Base-by-base conservation (phyloP, 2,113 vertebrate species). In the Xenotilapia leptura region DNA sequence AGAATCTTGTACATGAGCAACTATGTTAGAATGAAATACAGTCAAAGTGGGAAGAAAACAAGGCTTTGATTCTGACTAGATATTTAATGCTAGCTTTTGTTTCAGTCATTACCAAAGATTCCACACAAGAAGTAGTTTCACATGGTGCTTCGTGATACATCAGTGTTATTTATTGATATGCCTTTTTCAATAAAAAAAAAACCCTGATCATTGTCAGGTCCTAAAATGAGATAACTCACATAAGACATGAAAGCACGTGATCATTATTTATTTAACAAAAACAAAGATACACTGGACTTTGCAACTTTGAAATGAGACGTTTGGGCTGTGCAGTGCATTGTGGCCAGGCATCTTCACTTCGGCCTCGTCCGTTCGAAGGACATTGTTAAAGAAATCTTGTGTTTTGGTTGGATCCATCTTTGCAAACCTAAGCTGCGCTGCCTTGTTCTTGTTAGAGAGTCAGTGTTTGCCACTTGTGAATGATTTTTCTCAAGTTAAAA, bases 11-110 rank as follows among this genome's bases (percentile, higher is more conserved):
- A 47, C 70, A 75, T 28, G 9, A 47, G 1, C 23, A 75, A 7
- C 40, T 28, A 0, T 47, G 9, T 75, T 6, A 19, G 40, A 47
- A 75, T 6, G 5, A 45, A 45, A 73, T 26, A 3, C 0, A 73
- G 23, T 75, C 68, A 75, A 45, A 19, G 42, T 17, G 11, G 62
- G 19, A 21, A 70, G n/a, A 13, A 70, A 70, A 70, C 19, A 14
- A 9, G 62, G 3, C 14, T 11, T 26, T 11, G 40, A 28, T 28
- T 5, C 14, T 26, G 40, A 75, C 2, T 9, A 73, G 68, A 75
- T 47, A 28, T 28, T 47, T 47, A 2, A 26, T 0, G 6, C 40
- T 10, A 47, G 23, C 68, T 7, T 73, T 28, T 26, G 21, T 73
- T 73, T 73, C 40, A 45, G 68, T 26, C 68, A 17, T 17, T 47